Evolutionary conservation across 2,797 vertebrate species (phyloP), one percentile per base, ranked within the genome.

Genomic region (Falco concolor): DNA sequence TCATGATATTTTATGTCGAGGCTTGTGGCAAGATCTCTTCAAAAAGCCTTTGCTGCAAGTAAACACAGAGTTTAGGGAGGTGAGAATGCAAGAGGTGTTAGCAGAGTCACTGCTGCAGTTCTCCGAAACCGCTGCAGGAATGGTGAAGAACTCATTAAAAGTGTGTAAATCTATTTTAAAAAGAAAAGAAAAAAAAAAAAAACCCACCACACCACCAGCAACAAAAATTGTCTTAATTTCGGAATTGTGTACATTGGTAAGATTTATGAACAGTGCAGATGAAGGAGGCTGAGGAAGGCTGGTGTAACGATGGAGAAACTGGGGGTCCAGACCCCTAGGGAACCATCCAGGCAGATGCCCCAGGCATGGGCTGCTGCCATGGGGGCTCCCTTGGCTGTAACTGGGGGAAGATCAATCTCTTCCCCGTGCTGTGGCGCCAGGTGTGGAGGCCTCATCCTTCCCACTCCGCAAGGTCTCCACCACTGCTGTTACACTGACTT

Each of bases 291-390:
- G 61, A 68, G 60, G 25, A 60, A 27, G 45, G 54, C 49, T 50
- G 34, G 47, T 54, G 54, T n/a, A 17, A 13, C 0, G 25, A 18
- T 23, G 23, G 56, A 45, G 77, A 27, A 54, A 11, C 12, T 6
- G 21, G 30, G n/a, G 14, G 10, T 27, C 13, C 4, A 2, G 32
- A 18, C 12, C 8, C 28, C 9, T 15, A 8, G 13, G 10, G 32
- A 32, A 9, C 20, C 4, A 0, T 61, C 13, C n/a, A 2, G 2
- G 50, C 7, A 20, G 73, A 25, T 64, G 44, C 13, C 20, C 6
- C 4, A 13, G 38, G 57, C 2, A 1, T 12, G 24, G 27, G 38
- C 20, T 52, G 24, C 65, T 72, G n/a, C 52, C 18, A 16, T 1
- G 1, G 38, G 24, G 53, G 34, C 23, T 45, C 5, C 38, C 74